Evolutionary conservation across 2,888 invertebrate genomes (phyloP).

Genomic region (Drosophila picticornis): DNA sequence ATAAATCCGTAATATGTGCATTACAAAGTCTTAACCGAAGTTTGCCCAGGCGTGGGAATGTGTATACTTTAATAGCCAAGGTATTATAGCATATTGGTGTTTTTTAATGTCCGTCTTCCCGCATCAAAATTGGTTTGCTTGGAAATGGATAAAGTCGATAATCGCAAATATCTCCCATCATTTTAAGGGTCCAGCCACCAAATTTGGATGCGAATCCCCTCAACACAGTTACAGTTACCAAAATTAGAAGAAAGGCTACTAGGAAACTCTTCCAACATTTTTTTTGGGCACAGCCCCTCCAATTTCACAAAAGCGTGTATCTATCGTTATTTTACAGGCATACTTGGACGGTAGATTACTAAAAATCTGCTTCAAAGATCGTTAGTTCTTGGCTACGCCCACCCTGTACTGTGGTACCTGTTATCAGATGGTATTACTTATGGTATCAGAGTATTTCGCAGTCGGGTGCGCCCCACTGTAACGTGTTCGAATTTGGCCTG

Average conservation of each 20-base stretch:
- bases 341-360: no score
- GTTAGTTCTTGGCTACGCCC: neutral
- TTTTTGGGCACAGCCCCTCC: neutral
- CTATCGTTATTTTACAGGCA: neutral
- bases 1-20: constrained; percentile 8
- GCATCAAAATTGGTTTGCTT: no score
- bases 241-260: no score
- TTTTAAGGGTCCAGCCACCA: neutral
- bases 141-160: no score
- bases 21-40: constrained; percentile 26
- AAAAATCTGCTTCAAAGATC: neutral
- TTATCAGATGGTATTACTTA: neutral
- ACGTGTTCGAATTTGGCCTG: constrained; percentile 25
- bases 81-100: neutral
- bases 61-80: constrained; percentile 8
- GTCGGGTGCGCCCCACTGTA: neutral
- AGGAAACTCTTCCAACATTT: neutral
- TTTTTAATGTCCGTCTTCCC: neutral
- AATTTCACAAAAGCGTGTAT: neutral
- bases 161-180: neutral
- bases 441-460: neutral
- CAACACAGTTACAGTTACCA: no score
- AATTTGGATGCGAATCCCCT: no score
- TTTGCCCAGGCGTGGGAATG: constrained; percentile 22
- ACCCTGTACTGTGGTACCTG: neutral